Conservation (phyloP, 1,140 invertebrate species). For the Drosophila aff. region DNA sequence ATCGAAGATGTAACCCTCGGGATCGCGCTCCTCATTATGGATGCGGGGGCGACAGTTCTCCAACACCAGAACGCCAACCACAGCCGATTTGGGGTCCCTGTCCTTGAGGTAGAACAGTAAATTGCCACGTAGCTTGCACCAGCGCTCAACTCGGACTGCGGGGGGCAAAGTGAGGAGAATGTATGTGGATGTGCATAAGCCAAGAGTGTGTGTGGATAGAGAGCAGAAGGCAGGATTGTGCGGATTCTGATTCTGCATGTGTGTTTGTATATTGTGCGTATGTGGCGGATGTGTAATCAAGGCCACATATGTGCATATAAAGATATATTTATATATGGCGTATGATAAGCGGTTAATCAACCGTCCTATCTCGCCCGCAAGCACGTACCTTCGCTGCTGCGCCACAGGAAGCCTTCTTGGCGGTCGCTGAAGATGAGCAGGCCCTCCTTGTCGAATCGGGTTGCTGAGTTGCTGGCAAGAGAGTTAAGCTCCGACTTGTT, state of each 20-base stretch:
- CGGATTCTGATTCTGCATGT: constrained; percentile 7
- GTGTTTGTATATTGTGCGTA: background rate
- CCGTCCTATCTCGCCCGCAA: background rate
- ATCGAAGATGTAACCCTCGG: constrained; percentile 87
- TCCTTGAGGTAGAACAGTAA: constrained; percentile 97
- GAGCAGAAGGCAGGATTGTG: background rate
- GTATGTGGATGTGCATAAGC: constrained; percentile 2
- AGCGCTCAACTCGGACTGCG: constrained; percentile 93
- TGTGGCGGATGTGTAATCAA: constrained; percentile 4
- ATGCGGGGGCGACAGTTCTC: constrained; percentile 91
- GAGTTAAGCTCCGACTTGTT: constrained; percentile 95
- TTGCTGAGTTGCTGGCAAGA: constrained; percentile 93
- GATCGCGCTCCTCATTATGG: constrained; percentile 87
- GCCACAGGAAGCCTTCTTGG: constrained; percentile 96
- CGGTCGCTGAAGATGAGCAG: constrained; percentile 93
- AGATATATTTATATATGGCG: background rate
- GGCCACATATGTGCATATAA: background rate
- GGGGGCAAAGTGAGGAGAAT: background rate
- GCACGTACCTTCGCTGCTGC: constrained; percentile 93
- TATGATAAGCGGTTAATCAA: background rate
- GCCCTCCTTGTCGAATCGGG: constrained; percentile 97
- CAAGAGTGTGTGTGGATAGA: background rate
- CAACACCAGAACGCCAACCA: constrained; percentile 93
- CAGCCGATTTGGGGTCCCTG: constrained; percentile 94
- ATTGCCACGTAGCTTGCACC: constrained; percentile 96